Evolutionary conservation across 2,113 vertebrate species (phyloP).

Genomic region (Bostrychus sinensis): DNA sequence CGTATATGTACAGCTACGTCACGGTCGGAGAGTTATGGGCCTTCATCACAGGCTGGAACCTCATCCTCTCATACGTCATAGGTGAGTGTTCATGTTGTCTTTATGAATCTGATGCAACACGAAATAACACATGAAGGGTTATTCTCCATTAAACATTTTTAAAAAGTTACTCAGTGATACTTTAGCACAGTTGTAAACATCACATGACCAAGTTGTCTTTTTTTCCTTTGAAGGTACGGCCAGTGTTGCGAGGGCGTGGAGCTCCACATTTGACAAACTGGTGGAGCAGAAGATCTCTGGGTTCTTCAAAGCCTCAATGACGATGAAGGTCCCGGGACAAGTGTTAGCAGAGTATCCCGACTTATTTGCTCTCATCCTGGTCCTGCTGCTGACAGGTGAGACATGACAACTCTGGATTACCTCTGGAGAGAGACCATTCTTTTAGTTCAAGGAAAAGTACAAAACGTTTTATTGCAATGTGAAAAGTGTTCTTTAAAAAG

Average conservation of each 20-base stretch:
- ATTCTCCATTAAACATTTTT: no score
- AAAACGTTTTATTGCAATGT: not conserved
- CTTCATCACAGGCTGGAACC: slow-evolving; percentile 96
- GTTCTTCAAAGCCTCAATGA: slow-evolving; percentile 81
- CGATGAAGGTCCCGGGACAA: slow-evolving; percentile 76
- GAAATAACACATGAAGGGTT: no score
- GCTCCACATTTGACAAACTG: slow-evolving; percentile 91
- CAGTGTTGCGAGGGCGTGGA: slow-evolving; percentile 94
- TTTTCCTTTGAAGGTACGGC: slow-evolving; percentile 82
- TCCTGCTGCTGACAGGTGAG: slow-evolving; percentile 90
- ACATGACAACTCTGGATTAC: not conserved
- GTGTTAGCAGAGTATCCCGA: slow-evolving; percentile 89
- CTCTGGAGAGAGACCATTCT: no score
- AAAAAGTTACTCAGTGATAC: not conserved
- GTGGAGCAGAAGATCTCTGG: slow-evolving; percentile 90
- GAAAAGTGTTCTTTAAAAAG: not conserved
- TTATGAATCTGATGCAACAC: not conserved
- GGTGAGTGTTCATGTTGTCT: slow-evolving; percentile 73
- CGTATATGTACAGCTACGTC: slow-evolving; percentile 96
- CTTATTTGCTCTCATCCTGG: slow-evolving; percentile 89
- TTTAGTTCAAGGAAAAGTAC: not conserved
- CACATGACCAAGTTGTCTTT: not conserved
- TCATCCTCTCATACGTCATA: slow-evolving; percentile 96
- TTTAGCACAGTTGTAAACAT: not conserved
- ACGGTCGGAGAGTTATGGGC: slow-evolving; percentile 97